Base-by-base conservation (phyloP, 2,888 invertebrate species). In the Nomada ruficornis region DNA sequence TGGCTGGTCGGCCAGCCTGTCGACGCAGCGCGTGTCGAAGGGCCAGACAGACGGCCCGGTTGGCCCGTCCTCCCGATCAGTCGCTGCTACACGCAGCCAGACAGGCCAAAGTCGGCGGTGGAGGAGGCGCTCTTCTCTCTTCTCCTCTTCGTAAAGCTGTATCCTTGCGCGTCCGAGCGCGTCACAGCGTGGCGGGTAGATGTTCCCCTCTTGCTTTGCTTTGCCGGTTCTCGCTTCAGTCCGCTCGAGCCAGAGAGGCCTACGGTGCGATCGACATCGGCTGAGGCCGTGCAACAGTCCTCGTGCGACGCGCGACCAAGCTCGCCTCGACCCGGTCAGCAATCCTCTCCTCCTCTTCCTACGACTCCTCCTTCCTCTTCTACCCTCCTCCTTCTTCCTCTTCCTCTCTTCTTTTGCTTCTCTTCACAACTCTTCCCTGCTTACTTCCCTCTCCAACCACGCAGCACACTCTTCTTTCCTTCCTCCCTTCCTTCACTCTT, bases 261-360 rank as follows among this genome's bases (percentile, higher is more conserved):
- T 63, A 73, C 82, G 63, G 78, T 73, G 83, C 84, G 83, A 84
- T 75, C 79, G 80, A 86, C 80, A 79, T 80, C 84, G 85, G 82
- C 80, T 83, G 77, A 80, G 84, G 73, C 76, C 89, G 90, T 87
- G 89, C 86, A 89, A 89, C 91, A 88, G 89, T 89, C 89, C 83
- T 87, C 86, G 86, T 80, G 86, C 82, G 89, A 95, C 87, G 90
- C 85, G 88, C 88, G 86, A 83, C 85, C 85, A 64, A 80, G 87
- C 82, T 84, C 71, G 76, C 83, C 80, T 74, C 80, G 83, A 83
- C 77, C 83, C 84, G 85, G 79, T 81, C 89, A 85, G 85, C 86
- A 80, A 65, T 73, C 77, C 71, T 63, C 79, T 71, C 72, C 73
- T 63, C 69, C 73, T 62, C 67, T 57, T 57, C 59, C 71, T 72